Percentiles rank a stretch among this genome's conserved stretches.
phyloP scores from a whole-genome alignment of 2,113 vertebrate genomes.

The Formicarius rufipectus region DNA sequence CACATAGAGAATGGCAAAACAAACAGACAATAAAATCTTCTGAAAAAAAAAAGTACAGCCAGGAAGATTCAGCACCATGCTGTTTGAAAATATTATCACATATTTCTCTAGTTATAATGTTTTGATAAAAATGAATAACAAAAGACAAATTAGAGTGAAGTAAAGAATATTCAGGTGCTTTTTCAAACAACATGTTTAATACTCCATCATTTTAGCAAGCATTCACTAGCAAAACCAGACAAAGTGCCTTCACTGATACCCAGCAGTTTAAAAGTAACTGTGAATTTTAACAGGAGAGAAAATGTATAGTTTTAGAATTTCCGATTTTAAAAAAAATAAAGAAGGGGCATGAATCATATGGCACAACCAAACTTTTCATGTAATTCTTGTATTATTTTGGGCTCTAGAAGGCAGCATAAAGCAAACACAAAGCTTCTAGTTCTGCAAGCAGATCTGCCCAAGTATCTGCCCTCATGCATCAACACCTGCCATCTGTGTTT shows the following conservation, averaged over 20 bases:
- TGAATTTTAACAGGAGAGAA: neutral
- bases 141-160: neutral
- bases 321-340: neutral
- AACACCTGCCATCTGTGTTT: neutral
- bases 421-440: neutral
- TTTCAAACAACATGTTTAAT: neutral
- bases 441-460: neutral
- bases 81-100: neutral
- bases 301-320: neutral
- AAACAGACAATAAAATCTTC: neutral
- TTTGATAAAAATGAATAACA: neutral
- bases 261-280: neutral
- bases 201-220: neutral
- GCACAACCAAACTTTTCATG: neutral
- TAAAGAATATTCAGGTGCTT: neutral
- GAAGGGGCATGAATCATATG: fast-evolving
- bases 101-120: neutral
- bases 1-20: neutral
- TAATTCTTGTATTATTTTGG: neutral
- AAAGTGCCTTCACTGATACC: neutral
- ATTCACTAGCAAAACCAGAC: neutral
- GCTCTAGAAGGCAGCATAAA: neutral
- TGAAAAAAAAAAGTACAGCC: neutral
- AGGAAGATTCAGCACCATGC: neutral
- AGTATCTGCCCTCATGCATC: neutral